Evolutionary conservation across 2,113 vertebrate species (phyloP).

Genomic region (Colistium nudipinnis): DNA sequence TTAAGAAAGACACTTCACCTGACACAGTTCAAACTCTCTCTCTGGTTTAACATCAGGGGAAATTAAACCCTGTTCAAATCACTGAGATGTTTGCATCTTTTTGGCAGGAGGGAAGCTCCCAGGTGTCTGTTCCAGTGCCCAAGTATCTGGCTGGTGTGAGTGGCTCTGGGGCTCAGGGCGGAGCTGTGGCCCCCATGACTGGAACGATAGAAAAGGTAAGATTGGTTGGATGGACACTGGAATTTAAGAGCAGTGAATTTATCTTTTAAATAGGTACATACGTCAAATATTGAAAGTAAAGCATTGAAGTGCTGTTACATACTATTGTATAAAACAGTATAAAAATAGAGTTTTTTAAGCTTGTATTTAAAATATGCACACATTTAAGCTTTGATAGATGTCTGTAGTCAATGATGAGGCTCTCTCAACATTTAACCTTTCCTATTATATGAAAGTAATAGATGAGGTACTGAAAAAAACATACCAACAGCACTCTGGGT

Average conservation of each 20-base stretch:
- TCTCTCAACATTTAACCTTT: not conserved
- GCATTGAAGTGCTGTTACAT: no score
- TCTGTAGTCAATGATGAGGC: no score
- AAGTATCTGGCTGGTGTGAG: slow-evolving; percentile 87
- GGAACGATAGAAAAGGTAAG: slow-evolving; percentile 97
- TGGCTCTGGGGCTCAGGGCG: slow-evolving; percentile 79
- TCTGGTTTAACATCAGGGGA: not conserved
- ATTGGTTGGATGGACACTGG: not conserved
- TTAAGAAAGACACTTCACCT: not conserved
- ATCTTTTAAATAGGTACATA: no score
- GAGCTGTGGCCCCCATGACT: slow-evolving; percentile 92
- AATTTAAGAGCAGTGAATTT: not conserved
- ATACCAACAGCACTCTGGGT: no score
- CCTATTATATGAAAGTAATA: not conserved
- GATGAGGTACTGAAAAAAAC: not conserved
- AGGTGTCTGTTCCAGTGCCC: slow-evolving; percentile 87
- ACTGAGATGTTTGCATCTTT: not conserved
- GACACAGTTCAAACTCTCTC: not conserved
- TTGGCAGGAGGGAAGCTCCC: slow-evolving; percentile 85
- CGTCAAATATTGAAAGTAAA: no score
- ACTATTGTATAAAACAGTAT: no score
- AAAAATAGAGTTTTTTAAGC: no score
- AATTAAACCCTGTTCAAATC: not conserved
- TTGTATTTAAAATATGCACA: no score
- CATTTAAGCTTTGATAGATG: no score